Conservation (phyloP, 35 echinoderm and acorn worm genomes). For the Nesometra sesokonis region DNA sequence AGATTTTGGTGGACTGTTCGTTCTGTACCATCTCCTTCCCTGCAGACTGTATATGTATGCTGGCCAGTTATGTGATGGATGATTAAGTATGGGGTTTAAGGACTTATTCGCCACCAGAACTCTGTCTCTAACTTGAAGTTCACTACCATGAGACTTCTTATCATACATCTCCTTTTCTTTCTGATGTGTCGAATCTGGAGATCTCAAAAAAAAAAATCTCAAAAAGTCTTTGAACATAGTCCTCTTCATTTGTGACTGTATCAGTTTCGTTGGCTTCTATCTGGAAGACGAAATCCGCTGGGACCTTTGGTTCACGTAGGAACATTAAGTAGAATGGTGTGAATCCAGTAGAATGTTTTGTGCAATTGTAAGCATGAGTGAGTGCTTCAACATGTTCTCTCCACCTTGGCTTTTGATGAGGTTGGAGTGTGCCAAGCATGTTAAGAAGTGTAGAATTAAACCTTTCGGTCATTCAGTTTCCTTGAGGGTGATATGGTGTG, state of each 20-base stretch:
- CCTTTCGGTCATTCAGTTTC: background rate
- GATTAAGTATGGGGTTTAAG: slow-evolving; percentile 15
- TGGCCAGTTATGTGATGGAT: background rate
- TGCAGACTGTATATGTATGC: background rate
- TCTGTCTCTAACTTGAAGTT: background rate
- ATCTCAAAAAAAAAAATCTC: too few relatives aligned
- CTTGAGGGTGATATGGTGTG: background rate
- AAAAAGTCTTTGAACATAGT: too few relatives aligned
- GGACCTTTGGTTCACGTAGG: background rate
- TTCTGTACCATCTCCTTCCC: background rate
- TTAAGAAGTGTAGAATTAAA: background rate
- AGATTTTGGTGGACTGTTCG: slow-evolving; percentile 11
- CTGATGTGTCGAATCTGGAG: background rate
- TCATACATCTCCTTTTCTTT: slow-evolving; percentile 22
- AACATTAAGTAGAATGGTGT: background rate
- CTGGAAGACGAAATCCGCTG: background rate
- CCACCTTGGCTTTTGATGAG: background rate
- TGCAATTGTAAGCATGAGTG: background rate
- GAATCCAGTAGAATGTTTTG: background rate
- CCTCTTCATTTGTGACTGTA: background rate
- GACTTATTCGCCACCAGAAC: slow-evolving; percentile 25
- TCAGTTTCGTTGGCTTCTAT: background rate
- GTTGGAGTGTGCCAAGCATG: background rate
- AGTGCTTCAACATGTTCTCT: background rate
- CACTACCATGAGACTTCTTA: background rate